These are phyloP conservation scores for Macrophya annulata DNA, from an alignment of 2,888 invertebrate genomes.

Conservation along the genomic window DNA sequence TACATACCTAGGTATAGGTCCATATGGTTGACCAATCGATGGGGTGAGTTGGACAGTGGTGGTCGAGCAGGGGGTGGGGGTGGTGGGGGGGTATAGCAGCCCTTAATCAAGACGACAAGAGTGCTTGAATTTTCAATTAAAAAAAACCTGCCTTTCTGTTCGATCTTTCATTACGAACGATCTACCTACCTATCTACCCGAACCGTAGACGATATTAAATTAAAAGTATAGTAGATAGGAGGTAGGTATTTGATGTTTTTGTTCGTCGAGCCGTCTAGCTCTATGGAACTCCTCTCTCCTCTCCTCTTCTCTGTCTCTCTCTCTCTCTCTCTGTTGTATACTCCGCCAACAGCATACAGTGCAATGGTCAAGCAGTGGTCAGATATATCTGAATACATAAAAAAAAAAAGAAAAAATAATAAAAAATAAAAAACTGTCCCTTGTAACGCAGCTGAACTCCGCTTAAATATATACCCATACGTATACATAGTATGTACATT, in stretches of 20 bases:
- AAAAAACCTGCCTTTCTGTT: constrained; percentile 48
- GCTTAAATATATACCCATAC: too few relatives aligned
- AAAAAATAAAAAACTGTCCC: too few relatives aligned
- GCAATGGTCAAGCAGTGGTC: too few relatives aligned
- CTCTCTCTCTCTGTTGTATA: too few relatives aligned
- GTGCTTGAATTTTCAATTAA: constrained; percentile 57
- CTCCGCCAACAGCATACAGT: too few relatives aligned
- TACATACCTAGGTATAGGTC: neutral
- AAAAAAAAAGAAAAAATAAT: too few relatives aligned
- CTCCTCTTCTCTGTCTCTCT: too few relatives aligned
- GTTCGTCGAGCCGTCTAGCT: neutral
- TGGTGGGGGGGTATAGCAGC: constrained; percentile 57
- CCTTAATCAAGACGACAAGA: constrained; percentile 75
- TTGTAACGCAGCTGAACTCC: too few relatives aligned
- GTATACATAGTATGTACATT: too few relatives aligned
- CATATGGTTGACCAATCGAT: constrained; percentile 13
- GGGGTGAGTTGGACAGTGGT: neutral
- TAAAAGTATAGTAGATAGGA: neutral
- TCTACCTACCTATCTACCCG: neutral
- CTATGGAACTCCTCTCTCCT: neutral
- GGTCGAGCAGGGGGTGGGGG: neutral
- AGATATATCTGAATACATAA: too few relatives aligned
- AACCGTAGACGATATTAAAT: constrained; percentile 23
- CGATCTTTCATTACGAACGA: constrained; percentile 41
- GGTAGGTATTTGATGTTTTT: neutral